These are phyloP conservation scores for Bryconaethiops microstoma DNA, from an alignment of 2,797 vertebrate genomes.

Conservation along the genomic window DNA sequence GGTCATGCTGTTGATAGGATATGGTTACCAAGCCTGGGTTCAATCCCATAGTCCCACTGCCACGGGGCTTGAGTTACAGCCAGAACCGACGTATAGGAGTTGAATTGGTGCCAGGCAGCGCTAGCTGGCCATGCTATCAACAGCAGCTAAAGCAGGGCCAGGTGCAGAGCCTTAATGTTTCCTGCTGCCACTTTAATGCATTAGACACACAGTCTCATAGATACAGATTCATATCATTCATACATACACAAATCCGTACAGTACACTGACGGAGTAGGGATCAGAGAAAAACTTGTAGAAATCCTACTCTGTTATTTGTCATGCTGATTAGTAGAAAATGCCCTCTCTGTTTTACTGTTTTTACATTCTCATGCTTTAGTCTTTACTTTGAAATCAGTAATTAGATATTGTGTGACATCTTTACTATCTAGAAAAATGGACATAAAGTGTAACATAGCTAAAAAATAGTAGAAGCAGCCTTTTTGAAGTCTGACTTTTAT, in stretches of 20 bases:
- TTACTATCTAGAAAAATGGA: background rate
- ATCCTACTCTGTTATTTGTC: conserved; percentile 7
- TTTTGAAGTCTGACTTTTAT: background rate
- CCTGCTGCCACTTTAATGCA: conserved; percentile 69
- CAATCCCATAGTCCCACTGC: conserved; percentile 22
- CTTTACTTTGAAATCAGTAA: conserved; percentile 3
- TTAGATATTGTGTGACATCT: background rate
- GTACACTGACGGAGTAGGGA: background rate
- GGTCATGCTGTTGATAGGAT: conserved; percentile 31
- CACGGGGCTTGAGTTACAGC: conserved; percentile 43
- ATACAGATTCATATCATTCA: background rate
- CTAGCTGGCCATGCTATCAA: conserved; percentile 46
- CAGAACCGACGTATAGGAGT: conserved; percentile 28
- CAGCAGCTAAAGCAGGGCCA: conserved; percentile 68
- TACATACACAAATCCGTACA: background rate
- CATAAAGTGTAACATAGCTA: background rate
- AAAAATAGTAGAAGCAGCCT: background rate
- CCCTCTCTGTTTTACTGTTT: background rate
- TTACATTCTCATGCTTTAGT: conserved; percentile 6
- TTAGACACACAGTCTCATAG: conserved; percentile 66
- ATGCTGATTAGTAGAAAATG: conserved; percentile 13
- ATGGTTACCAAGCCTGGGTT: conserved; percentile 27
- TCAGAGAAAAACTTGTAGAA: background rate
- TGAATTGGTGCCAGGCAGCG: conserved; percentile 45
- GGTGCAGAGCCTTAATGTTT: conserved; percentile 74